Percentiles rank a stretch among this genome's conserved stretches.
Evolutionary conservation across 2,797 vertebrate species (phyloP).

Genomic region (Mus minutoides): DNA sequence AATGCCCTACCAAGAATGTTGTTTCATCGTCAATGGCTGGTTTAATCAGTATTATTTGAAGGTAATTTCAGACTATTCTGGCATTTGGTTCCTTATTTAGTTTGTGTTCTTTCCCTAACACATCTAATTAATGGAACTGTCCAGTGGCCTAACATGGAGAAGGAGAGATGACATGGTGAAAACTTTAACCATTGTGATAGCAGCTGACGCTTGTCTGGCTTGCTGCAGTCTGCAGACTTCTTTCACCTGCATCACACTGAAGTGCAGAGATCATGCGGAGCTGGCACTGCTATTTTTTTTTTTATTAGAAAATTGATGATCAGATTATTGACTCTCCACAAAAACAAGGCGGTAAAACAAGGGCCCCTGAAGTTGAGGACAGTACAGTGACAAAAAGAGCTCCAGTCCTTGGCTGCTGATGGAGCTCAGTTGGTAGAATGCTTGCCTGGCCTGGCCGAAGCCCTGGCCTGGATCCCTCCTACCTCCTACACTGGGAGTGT

Average conservation of each 20-base stretch:
- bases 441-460: background rate
- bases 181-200: conserved; percentile 33
- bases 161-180: conserved; percentile 42
- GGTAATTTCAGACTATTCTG: conserved; percentile 22
- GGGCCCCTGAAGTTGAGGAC: background rate
- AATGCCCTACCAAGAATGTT: conserved; percentile 42
- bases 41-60: conserved; percentile 67
- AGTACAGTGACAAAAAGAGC: background rate
- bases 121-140: conserved; percentile 64
- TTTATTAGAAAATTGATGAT: conserved; percentile 35
- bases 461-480: background rate
- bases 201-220: conserved; percentile 35
- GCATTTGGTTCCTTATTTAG: conserved; percentile 56
- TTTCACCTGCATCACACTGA: background rate
- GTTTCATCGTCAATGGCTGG: conserved; percentile 55
- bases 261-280: background rate
- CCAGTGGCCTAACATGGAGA: conserved; percentile 50
- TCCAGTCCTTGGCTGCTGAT: background rate
- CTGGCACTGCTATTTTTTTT: background rate
- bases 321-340: background rate
- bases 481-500: background rate
- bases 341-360: conserved; percentile 30
- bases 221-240: conserved; percentile 19
- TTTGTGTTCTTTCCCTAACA: conserved; percentile 64
- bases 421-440: background rate